Evolutionary conservation across 2,113 vertebrate species (phyloP), one percentile per base, ranked within the genome.

Genomic region (Solea solea): DNA sequence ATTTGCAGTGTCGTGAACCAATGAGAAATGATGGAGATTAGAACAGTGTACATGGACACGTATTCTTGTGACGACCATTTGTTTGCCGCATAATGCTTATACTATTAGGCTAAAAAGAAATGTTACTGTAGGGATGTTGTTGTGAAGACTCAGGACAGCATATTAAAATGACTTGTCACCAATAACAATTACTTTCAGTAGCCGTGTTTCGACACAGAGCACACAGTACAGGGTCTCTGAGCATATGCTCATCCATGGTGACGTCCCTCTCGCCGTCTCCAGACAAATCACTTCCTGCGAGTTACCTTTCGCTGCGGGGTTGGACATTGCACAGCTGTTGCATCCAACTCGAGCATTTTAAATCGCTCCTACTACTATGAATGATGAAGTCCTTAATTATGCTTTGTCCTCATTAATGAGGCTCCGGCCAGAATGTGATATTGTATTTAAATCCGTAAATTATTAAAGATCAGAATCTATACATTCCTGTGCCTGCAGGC

Each of bases 321-420:
- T 64, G 61, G 60, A 73, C 70, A 42, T 52, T 68, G 79, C 84
- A 77, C 78, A 90, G 81, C 84, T 90, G 86, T 81, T 79, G 50
- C 74, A 57, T 74, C 78, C 66, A 69, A 88, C 78, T 68, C 72
- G 83, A 72, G 61, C 66, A 48, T 51, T 86, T 82, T 41, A 64
- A 78, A 52, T 76, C 60, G 80, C 73, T 63, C 64, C 41, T 45
- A 80, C 81, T 55, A 87, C 44, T 59, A 64, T 82, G 82, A 66
- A 85, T 76, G 75, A 86, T 78, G 64, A 74, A 82, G 74, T 56
- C 72, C 50, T 87, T 87, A 80, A 86, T 83, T 81, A 75, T 85
- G 65, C 65, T 73, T 76, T 69, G 57, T 68, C 69, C 61, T 75
- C 74, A 66, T 81, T 88, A 89, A 82, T 75, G 66, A 75, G 74